Percentiles rank a stretch among this genome's conserved stretches.
These are phyloP conservation scores for Nettapus auritus DNA, from an alignment of 2,113 vertebrate genomes.

Conservation along the genomic window DNA sequence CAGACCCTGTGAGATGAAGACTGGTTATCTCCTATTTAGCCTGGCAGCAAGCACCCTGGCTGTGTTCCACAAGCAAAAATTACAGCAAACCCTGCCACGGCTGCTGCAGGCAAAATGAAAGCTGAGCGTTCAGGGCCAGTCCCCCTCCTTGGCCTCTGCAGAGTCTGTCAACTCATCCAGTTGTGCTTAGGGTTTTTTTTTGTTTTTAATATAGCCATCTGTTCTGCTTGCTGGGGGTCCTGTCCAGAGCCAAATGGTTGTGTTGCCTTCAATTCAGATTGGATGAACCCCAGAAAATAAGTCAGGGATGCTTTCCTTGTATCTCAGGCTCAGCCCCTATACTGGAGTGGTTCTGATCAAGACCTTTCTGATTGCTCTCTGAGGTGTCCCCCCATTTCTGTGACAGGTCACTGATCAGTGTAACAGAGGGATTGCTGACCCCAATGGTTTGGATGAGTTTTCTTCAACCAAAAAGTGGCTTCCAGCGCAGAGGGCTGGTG, in stretches of 20 bases:
- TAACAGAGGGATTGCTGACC: background rate
- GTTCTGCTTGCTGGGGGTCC: background rate
- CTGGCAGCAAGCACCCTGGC: background rate
- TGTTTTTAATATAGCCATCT: conserved; percentile 2
- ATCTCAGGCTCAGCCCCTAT: background rate
- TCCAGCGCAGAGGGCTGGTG: background rate
- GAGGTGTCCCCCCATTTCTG: background rate
- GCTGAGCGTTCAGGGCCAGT: background rate
- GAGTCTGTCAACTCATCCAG: background rate
- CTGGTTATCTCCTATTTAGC: background rate
- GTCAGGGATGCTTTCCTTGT: background rate
- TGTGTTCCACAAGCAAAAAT: background rate
- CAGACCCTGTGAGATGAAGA: background rate
- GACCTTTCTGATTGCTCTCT: background rate
- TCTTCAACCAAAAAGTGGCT: background rate
- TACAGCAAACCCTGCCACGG: background rate
- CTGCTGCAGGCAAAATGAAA: background rate
- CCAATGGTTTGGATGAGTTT: background rate
- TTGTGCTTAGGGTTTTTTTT: background rate
- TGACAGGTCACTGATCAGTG: background rate
- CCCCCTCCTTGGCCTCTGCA: background rate
- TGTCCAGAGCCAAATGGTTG: background rate
- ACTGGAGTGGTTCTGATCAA: background rate
- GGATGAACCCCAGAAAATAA: background rate
- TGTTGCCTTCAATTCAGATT: background rate